Percentiles rank a stretch among this genome's conserved stretches.
These are phyloP conservation scores for Epizoanthus rinbou DNA, from an alignment of 92 coral and sea anemone species.

Conservation along the genomic window DNA sequence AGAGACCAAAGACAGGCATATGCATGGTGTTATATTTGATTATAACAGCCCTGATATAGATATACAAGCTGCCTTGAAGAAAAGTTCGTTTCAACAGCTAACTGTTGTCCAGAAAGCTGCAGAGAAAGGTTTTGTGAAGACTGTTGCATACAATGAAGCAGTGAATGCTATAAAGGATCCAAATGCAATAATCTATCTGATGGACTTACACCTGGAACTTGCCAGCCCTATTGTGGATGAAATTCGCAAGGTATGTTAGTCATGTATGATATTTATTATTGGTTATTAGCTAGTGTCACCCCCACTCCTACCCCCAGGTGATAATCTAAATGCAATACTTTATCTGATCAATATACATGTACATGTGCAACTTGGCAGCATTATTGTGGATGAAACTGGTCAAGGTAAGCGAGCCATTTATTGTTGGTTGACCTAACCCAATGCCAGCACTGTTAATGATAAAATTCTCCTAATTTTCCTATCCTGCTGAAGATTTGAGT, in stretches of 20 bases:
- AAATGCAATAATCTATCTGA: slow-evolving; percentile 2
- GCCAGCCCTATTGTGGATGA: slow-evolving; percentile 23
- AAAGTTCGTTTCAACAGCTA: background rate
- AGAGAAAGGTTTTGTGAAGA: slow-evolving; percentile 15
- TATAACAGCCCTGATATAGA: slow-evolving; percentile 17
- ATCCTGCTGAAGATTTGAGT: too few species aligned
- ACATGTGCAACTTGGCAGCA: too few species aligned
- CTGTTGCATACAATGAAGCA: slow-evolving; percentile 7
- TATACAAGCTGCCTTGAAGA: background rate
- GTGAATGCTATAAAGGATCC: slow-evolving; percentile 7
- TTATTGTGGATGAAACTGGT: too few species aligned
- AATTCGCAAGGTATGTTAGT: slow-evolving; percentile 14
- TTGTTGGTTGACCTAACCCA: too few species aligned
- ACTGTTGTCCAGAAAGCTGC: background rate
- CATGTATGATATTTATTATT: background rate
- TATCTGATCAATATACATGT: too few species aligned
- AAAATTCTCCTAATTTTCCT: too few species aligned
- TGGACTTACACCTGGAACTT: slow-evolving; percentile 12
- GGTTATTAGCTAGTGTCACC: too few species aligned
- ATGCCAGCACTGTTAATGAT: too few species aligned
- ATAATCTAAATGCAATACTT: too few species aligned
- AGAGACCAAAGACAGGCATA: slow-evolving; percentile 5
- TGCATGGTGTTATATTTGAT: slow-evolving; percentile 28
- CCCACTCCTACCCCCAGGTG: too few species aligned
- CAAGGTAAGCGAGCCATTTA: too few species aligned